A percentile compares a stretch with the other conserved stretches of the same genome.
Evolutionary conservation across 2,797 vertebrate species (phyloP).

Genomic region (Emys orbicularis): DNA sequence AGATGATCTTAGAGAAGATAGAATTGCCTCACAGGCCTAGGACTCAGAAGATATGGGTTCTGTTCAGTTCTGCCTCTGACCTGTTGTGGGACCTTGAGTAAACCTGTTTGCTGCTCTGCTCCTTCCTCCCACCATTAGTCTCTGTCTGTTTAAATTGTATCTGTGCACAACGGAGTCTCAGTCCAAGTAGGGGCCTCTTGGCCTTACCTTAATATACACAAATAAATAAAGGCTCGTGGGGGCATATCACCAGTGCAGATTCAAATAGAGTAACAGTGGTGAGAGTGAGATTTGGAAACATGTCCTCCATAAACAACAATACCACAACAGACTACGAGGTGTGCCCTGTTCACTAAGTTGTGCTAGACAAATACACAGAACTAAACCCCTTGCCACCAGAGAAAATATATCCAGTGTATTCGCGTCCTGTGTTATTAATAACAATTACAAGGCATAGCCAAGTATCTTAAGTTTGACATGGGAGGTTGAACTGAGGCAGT

Average conservation of each 20-base stretch:
- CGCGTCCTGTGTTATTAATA: background rate
- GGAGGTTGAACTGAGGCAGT: background rate
- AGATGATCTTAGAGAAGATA: background rate
- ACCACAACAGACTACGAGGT: conserved; percentile 7
- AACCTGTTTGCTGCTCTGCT: background rate
- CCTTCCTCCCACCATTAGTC: background rate
- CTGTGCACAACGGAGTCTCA: background rate
- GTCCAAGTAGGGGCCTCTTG: background rate
- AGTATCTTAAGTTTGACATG: background rate
- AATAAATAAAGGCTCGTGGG: background rate
- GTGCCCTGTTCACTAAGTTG: background rate
- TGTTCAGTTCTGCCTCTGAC: background rate
- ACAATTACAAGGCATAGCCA: background rate
- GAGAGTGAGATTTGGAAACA: too few relatives aligned
- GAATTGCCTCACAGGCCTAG: background rate
- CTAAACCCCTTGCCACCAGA: background rate
- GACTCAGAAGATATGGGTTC: background rate
- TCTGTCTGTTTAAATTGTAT: background rate
- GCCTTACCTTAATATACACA: background rate
- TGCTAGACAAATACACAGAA: background rate
- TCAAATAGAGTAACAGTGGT: background rate
- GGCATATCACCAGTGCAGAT: background rate
- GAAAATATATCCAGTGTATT: background rate
- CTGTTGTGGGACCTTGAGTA: background rate
- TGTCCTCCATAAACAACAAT: background rate